Evolutionary conservation across 2,797 vertebrate genomes (phyloP).

Genomic region (Sciurus carolinensis): DNA sequence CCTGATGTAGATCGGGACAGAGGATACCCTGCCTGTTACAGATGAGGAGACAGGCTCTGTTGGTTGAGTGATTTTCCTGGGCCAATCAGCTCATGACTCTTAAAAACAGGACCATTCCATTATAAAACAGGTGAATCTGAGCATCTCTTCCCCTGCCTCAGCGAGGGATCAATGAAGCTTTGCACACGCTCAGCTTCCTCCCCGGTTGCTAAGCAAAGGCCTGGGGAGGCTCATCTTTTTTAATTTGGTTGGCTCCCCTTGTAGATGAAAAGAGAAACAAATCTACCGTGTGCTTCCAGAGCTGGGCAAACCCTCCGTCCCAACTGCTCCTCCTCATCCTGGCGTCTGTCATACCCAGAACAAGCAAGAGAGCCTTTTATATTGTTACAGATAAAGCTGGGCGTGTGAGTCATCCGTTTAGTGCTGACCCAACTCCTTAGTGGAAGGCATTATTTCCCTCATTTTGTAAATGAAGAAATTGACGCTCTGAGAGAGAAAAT

Average conservation of each 20-base stretch:
- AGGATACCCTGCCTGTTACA: neutral
- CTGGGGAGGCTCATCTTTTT: neutral
- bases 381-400: neutral
- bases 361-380: neutral
- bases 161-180: neutral
- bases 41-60: neutral
- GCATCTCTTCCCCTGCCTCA: neutral
- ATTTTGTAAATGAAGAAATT: neutral
- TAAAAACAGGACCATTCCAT: neutral
- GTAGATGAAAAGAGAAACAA: neutral
- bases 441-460: neutral
- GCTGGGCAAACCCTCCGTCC: neutral
- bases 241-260: neutral
- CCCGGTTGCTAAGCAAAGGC: neutral
- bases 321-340: too few species aligned
- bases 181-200: neutral
- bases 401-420: accelerated
- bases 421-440: neutral
- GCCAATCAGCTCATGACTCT: neutral
- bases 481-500: neutral
- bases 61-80: neutral
- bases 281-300: neutral
- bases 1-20: neutral
- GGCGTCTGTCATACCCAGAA: neutral
- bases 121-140: neutral